Evolutionary conservation across 2,888 invertebrate species (phyloP).

Genomic region (Cephus rjabovi): DNA sequence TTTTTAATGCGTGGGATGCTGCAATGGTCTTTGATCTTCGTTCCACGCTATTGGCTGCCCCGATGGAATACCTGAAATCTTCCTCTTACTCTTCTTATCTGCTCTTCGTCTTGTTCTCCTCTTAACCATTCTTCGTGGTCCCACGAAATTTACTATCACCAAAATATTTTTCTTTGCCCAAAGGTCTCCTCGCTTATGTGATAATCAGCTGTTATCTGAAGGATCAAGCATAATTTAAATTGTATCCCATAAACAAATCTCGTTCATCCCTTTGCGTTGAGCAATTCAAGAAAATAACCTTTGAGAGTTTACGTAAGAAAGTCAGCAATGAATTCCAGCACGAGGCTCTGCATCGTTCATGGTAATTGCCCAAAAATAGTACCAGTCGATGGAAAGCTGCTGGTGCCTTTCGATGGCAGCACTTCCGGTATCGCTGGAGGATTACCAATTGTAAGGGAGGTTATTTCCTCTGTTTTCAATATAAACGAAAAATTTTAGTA

Average conservation of each 20-base stretch:
- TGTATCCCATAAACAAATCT: slow-evolving; percentile 11
- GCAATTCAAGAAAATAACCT: not conserved
- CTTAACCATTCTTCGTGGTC: not conserved
- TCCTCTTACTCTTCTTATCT: not conserved
- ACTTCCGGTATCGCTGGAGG: not conserved
- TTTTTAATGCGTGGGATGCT: slow-evolving; percentile 39
- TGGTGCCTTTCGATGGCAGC: slow-evolving; percentile 1
- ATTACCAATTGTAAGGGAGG: not conserved
- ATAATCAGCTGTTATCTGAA: not conserved
- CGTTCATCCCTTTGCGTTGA: not conserved
- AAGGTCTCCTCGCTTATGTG: not conserved
- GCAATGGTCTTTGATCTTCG: slow-evolving; percentile 27
- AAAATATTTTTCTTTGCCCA: not conserved
- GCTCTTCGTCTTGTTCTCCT: not conserved
- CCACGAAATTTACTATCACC: not conserved
- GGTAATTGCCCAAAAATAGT: slow-evolving; percentile 10
- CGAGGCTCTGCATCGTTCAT: not conserved
- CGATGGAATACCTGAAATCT: not conserved
- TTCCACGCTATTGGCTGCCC: not conserved
- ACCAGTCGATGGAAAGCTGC: slow-evolving; percentile 2
- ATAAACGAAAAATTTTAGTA: not conserved
- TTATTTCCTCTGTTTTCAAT: not conserved
- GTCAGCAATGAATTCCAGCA: not conserved
- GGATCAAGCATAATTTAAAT: not conserved
- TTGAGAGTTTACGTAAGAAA: not conserved